phyloP scores from a whole-genome alignment of 2,797 vertebrate genomes.

The Ctenochaetus hawaiiensis region DNA sequence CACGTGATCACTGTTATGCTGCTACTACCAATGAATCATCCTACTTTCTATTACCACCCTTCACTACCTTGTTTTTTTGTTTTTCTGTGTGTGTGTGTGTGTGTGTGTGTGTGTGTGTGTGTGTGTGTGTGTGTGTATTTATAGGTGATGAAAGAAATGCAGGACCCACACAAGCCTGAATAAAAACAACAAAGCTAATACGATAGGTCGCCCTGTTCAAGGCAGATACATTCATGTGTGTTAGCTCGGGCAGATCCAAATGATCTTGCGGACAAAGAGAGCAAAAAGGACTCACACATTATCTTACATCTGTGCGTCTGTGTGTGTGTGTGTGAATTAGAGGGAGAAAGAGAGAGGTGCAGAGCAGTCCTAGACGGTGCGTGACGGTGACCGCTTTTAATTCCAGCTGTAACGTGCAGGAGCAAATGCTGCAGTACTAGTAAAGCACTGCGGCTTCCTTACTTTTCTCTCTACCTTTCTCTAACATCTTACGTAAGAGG shows the following conservation, averaged over 20 bases:
- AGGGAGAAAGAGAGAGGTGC: slow-evolving; percentile 15
- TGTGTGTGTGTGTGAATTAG: slow-evolving; percentile 15
- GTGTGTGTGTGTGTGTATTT: slow-evolving; percentile 4
- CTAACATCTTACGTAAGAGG: slow-evolving; percentile 2
- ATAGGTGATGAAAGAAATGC: slow-evolving; percentile 33
- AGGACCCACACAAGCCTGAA: slow-evolving; percentile 26
- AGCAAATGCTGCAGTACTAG: slow-evolving; percentile 58
- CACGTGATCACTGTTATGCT: background rate
- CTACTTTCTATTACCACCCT: slow-evolving; percentile 3
- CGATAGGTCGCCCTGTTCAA: slow-evolving; percentile 38
- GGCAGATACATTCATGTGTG: slow-evolving; percentile 16
- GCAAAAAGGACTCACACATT: slow-evolving; percentile 14
- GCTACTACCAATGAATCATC: slow-evolving; percentile 17
- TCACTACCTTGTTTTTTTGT: background rate
- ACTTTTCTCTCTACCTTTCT: background rate
- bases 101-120: background rate
- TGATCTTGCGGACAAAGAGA: slow-evolving; percentile 27
- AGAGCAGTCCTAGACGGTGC: slow-evolving; percentile 61
- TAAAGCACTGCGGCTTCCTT: slow-evolving; percentile 39
- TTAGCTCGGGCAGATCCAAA: slow-evolving; percentile 25
- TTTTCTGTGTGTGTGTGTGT: no score
- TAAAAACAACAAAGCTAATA: slow-evolving; percentile 16
- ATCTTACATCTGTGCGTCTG: slow-evolving; percentile 2
- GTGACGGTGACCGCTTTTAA: slow-evolving; percentile 85
- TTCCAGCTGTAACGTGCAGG: slow-evolving; percentile 75